phyloP scores from a whole-genome alignment of 2,888 invertebrate species.

The Seira ritae region DNA sequence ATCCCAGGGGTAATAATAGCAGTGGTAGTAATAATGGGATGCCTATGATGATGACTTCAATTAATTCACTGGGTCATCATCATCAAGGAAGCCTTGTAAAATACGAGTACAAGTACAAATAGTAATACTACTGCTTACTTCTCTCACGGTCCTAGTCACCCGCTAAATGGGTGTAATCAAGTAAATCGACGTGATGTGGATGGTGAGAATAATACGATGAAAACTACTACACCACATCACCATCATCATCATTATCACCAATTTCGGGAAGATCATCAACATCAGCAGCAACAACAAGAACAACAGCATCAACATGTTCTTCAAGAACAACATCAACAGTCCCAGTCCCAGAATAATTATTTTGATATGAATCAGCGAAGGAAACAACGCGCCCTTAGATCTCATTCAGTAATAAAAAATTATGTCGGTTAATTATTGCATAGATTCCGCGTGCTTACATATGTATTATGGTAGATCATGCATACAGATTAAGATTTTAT shows the following conservation, averaged over 20 bases:
- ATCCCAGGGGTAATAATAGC: constrained; percentile 8
- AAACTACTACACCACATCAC: constrained; percentile 24
- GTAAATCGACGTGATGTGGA: constrained; percentile 40
- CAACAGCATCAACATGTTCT: too few species aligned
- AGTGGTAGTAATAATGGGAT: neutral
- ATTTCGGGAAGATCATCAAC: constrained; percentile 57
- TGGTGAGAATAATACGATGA: constrained; percentile 10
- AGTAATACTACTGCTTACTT: too few species aligned
- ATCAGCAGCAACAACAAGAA: constrained; percentile 37
- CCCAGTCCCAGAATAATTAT: constrained; percentile 53
- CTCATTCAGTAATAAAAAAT: constrained; percentile 68
- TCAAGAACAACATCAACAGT: constrained; percentile 52
- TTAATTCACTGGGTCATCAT: constrained; percentile 48
- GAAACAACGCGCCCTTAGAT: constrained; percentile 57
- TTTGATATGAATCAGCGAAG: constrained; percentile 57
- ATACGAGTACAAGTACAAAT: constrained; percentile 40
- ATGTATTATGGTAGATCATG: too few species aligned
- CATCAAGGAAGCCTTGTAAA: constrained; percentile 47
- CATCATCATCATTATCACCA: constrained; percentile 54
- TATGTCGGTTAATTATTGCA: constrained; percentile 13
- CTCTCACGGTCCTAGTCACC: constrained; percentile 47
- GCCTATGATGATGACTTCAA: neutral
- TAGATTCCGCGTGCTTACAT: too few species aligned
- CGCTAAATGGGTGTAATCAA: constrained; percentile 50
- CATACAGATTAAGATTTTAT: too few species aligned